Percentiles rank a stretch among this genome's conserved stretches.
Evolutionary conservation across 2,797 vertebrate genomes (phyloP).

Genomic region (Aulostomus chinensis): DNA sequence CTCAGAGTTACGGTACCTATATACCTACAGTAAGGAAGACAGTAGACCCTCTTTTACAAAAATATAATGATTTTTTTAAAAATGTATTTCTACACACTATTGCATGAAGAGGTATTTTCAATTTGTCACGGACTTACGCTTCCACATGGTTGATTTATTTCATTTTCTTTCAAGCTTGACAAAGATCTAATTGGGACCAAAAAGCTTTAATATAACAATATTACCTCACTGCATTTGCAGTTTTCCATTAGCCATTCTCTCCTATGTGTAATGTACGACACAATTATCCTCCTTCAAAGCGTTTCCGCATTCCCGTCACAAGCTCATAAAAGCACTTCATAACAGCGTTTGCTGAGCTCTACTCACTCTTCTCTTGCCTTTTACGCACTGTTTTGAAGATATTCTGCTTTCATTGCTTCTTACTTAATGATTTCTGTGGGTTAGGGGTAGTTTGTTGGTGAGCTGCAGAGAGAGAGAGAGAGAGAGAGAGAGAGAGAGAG

Average conservation of each 20-base stretch:
- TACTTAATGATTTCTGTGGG: conserved; percentile 36
- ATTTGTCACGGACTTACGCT: too few species aligned
- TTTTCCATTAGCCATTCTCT: neutral
- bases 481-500: conserved; percentile 12
- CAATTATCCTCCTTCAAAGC: neutral
- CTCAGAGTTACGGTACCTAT: neutral
- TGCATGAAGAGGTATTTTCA: too few species aligned
- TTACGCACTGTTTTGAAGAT: conserved; percentile 16
- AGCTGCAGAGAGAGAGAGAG: conserved; percentile 22
- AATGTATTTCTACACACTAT: too few species aligned
- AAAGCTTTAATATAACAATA: too few species aligned
- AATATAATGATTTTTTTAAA: too few species aligned
- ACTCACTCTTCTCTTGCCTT: conserved; percentile 10
- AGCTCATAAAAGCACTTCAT: conserved; percentile 14
- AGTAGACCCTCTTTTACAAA: too few species aligned
- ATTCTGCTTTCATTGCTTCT: conserved; percentile 13
- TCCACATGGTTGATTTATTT: too few species aligned
- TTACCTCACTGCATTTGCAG: too few species aligned
- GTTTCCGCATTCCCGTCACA: conserved; percentile 20
- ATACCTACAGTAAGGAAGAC: too few species aligned
- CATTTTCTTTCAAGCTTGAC: too few species aligned
- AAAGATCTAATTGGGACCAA: too few species aligned
- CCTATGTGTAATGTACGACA: neutral
- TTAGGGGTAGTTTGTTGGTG: conserved; percentile 47
- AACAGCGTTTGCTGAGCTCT: conserved; percentile 13